These are phyloP conservation scores for Tupaia tana DNA, from an alignment of 2,113 vertebrate species.

Conservation along the genomic window DNA sequence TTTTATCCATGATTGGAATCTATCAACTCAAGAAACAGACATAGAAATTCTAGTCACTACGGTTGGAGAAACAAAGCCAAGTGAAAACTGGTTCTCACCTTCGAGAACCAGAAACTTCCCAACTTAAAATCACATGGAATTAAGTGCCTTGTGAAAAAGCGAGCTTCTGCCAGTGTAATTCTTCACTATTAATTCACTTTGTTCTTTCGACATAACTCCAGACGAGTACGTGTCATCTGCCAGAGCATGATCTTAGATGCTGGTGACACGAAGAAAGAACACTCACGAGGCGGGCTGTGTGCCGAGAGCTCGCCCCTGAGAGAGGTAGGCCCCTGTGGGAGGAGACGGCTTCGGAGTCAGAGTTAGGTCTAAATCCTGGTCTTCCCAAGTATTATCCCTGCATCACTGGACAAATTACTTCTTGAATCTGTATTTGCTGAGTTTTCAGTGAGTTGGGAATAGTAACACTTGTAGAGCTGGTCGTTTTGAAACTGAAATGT, in stretches of 20 bases:
- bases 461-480: not conserved
- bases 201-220: not conserved
- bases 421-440: not conserved
- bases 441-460: not conserved
- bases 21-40: not conserved
- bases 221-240: not conserved
- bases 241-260: not conserved
- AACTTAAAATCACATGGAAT: not conserved
- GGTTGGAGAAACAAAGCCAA: not conserved
- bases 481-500: not conserved
- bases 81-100: not conserved
- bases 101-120: not conserved
- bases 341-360: not conserved
- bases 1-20: not conserved
- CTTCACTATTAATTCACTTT: not conserved
- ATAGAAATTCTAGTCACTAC: constrained; percentile 8
- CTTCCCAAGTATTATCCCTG: not conserved
- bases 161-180: not conserved
- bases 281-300: not conserved
- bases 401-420: not conserved
- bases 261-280: not conserved
- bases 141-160: not conserved
- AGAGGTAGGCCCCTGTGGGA: not conserved
- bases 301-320: not conserved
- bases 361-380: not conserved